phyloP scores from a whole-genome alignment of 2,113 vertebrate species.

The Petaurus breviceps region DNA sequence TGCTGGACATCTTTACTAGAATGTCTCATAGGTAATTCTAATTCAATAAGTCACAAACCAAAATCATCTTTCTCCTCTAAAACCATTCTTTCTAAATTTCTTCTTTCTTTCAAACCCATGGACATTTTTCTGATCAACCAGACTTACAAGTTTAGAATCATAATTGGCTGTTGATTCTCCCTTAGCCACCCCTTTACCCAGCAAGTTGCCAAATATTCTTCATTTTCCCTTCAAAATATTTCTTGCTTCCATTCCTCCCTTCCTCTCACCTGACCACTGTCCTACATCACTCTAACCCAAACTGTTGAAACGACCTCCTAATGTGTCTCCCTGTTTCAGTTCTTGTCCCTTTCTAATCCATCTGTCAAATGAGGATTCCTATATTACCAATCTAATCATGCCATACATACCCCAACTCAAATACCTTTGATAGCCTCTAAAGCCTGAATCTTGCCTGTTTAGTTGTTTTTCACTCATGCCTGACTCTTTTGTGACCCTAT shows the following conservation, averaged over 20 bases:
- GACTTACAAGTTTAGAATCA: not conserved
- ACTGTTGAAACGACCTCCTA: not conserved
- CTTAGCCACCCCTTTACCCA: not conserved
- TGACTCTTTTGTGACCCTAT: no score
- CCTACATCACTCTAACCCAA: not conserved
- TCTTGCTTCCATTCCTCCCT: not conserved
- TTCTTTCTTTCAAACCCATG: not conserved
- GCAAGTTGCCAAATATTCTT: not conserved
- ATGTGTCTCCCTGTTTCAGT: not conserved
- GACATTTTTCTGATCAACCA: not conserved
- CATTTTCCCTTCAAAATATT: not conserved
- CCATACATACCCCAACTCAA: not conserved
- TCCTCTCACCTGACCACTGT: not conserved
- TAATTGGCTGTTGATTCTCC: not conserved
- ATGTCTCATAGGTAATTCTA: not conserved
- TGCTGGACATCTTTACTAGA: not conserved
- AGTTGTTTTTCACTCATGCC: no score
- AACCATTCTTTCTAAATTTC: not conserved
- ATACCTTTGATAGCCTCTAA: not conserved
- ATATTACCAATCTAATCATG: not conserved
- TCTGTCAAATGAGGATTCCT: not conserved
- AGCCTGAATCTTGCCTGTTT: not conserved
- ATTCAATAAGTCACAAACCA: not conserved
- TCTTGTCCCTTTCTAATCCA: not conserved
- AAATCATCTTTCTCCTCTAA: not conserved